These are phyloP conservation scores for Ctenodactylus gundi DNA, from an alignment of 2,113 vertebrate species.

Conservation along the genomic window DNA sequence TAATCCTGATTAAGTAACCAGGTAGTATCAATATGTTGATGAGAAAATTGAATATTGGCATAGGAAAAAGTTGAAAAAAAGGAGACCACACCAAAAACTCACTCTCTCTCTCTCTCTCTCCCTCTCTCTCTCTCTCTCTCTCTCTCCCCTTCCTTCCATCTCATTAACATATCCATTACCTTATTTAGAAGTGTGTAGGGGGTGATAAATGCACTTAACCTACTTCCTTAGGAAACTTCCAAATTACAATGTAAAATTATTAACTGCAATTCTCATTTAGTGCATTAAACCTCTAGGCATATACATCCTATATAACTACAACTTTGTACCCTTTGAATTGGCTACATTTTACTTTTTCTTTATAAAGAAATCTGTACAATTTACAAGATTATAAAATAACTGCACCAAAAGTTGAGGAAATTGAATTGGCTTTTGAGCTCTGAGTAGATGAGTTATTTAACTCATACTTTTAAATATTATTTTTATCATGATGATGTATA, in stretches of 20 bases:
- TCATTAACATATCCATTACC: background rate
- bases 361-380: background rate
- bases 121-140: background rate
- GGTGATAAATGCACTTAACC: background rate
- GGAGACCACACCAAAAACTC: background rate
- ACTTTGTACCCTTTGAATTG: background rate
- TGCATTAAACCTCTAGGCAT: background rate
- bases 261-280: background rate
- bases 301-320: background rate
- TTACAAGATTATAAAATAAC: conserved; percentile 4
- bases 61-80: background rate
- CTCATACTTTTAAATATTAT: background rate
- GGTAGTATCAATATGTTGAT: background rate
- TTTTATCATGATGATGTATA: background rate
- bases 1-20: background rate
- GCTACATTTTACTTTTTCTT: background rate
- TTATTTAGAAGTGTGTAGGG: background rate
- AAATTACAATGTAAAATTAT: background rate
- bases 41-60: background rate
- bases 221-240: background rate
- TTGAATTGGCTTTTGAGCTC: background rate
- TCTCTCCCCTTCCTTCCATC: too few relatives aligned
- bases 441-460: background rate
- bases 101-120: too few relatives aligned
- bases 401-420: background rate